These are phyloP conservation scores for Vombatus ursinus DNA, from an alignment of 2,113 vertebrate species.

Conservation along the genomic window DNA sequence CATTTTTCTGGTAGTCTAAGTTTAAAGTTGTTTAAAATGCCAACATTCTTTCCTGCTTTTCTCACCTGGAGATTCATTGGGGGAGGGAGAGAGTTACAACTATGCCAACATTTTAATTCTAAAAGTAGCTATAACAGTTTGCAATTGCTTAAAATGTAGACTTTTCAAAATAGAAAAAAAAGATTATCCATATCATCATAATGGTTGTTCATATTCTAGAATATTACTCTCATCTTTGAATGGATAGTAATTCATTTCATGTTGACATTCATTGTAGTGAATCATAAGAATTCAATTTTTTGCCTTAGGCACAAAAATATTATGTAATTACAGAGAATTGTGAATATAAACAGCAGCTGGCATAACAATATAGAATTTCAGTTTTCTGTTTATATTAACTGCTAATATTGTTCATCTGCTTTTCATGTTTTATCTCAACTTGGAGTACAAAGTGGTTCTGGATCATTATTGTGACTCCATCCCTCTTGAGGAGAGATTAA, in stretches of 20 bases:
- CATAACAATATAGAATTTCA: constrained; percentile 49
- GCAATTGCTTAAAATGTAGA: constrained; percentile 29
- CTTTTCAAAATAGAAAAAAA: constrained; percentile 28
- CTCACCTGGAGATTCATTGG: neutral
- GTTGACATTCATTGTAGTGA: constrained; percentile 17
- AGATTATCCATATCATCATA: constrained; percentile 11
- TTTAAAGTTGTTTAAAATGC: constrained; percentile 10
- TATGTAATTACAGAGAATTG: neutral
- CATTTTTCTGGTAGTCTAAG: constrained; percentile 5
- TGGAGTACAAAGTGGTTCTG: constrained; percentile 41
- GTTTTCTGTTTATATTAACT: constrained; percentile 32
- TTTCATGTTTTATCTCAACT: constrained; percentile 40
- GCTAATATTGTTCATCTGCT: constrained; percentile 31
- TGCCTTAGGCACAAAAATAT: constrained; percentile 53
- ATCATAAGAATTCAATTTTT: constrained; percentile 10
- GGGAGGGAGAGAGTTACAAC: neutral
- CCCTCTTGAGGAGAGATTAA: constrained; percentile 21
- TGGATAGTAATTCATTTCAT: constrained; percentile 39
- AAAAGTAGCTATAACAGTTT: constrained; percentile 42
- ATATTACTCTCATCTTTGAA: neutral
- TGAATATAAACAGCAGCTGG: constrained; percentile 24
- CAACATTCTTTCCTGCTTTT: neutral
- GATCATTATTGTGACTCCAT: neutral
- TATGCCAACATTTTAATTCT: neutral
- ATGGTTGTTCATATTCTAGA: neutral